Evolutionary conservation across 2,888 invertebrate species (phyloP).

Genomic region (Drosophila prolongata): DNA sequence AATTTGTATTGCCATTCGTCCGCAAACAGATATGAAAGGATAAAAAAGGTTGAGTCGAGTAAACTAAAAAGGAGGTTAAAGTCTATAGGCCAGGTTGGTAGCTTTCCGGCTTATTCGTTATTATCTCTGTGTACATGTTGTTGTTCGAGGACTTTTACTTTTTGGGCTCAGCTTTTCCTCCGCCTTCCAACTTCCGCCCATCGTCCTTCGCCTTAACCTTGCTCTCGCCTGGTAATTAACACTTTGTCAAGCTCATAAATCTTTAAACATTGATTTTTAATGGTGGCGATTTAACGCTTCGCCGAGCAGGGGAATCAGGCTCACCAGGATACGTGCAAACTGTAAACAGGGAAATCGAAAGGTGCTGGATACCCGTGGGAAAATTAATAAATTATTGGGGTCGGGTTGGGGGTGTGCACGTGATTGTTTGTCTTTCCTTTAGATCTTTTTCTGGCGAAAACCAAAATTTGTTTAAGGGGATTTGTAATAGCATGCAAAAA

Average conservation of each 20-base stretch:
- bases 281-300: constrained; percentile 69
- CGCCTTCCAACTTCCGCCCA: background rate
- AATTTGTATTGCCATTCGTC: background rate
- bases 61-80: constrained; percentile 27
- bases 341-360: constrained; percentile 21
- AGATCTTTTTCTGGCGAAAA: constrained; percentile 1
- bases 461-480: no score
- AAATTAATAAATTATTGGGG: constrained; percentile 41
- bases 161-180: constrained; percentile 8
- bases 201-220: constrained; percentile 23
- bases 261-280: constrained; percentile 77
- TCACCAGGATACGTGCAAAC: constrained; percentile 51
- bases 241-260: constrained; percentile 76
- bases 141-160: constrained; percentile 25
- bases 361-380: constrained; percentile 26
- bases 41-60: background rate
- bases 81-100: constrained; percentile 14
- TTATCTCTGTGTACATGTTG: constrained; percentile 7
- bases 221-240: constrained; percentile 62
- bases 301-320: constrained; percentile 48
- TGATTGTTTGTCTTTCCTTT: constrained; percentile 20
- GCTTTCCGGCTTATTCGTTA: constrained; percentile 22
- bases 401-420: constrained; percentile 10
- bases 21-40: background rate
- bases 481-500: background rate